These are phyloP conservation scores for Buteo buteo DNA, from an alignment of 2,113 vertebrate genomes.

Conservation along the genomic window DNA sequence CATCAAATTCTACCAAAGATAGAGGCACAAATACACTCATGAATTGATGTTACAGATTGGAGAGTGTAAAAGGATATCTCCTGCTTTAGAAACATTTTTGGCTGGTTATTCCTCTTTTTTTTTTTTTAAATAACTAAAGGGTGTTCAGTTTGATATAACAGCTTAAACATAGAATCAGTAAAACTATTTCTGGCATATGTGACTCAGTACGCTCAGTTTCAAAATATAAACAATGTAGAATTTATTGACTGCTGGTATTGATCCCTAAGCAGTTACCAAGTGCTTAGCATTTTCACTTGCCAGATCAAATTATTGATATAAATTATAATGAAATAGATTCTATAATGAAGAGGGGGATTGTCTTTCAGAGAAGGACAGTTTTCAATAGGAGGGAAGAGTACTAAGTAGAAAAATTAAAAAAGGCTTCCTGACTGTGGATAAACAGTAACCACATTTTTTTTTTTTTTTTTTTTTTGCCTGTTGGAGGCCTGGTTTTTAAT, in stretches of 20 bases:
- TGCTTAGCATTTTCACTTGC: slow-evolving; percentile 48
- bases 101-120: background rate
- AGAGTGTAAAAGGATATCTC: background rate
- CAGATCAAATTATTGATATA: slow-evolving; percentile 43
- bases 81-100: background rate
- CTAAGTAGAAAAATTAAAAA: slow-evolving; percentile 66
- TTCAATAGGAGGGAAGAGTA: slow-evolving; percentile 49
- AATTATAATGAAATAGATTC: slow-evolving; percentile 14
- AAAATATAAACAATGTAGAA: slow-evolving; percentile 12
- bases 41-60: background rate
- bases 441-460: slow-evolving; percentile 80
- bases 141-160: background rate
- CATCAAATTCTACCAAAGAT: background rate
- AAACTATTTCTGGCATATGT: background rate
- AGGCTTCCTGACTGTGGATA: slow-evolving; percentile 80
- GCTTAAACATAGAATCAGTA: background rate
- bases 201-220: background rate
- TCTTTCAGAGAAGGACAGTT: background rate
- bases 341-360: background rate
- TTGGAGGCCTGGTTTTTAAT: slow-evolving; percentile 84
- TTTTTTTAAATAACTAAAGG: background rate
- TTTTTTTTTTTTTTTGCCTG: slow-evolving; percentile 63
- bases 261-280: slow-evolving; percentile 41
- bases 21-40: background rate
- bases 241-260: slow-evolving; percentile 40